Evolutionary conservation across 2,888 invertebrate genomes (phyloP).

Genomic region (Nezara viridula): DNA sequence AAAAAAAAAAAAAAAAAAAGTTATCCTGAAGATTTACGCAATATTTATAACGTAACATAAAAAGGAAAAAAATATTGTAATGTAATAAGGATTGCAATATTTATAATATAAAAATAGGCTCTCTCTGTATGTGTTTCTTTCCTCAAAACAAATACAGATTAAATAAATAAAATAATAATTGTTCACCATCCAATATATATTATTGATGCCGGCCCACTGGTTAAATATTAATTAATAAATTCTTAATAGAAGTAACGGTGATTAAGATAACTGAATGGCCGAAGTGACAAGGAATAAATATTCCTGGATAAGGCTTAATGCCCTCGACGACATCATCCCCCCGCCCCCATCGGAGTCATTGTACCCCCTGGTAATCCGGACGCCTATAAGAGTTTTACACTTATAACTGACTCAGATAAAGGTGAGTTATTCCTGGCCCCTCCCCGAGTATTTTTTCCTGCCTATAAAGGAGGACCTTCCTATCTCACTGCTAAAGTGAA

Average conservation of each 20-base stretch:
- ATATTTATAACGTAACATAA: too few species aligned
- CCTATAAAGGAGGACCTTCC: conserved; percentile 61
- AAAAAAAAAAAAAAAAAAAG: too few species aligned
- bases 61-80: too few species aligned
- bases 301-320: neutral
- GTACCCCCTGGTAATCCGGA: neutral
- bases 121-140: too few species aligned
- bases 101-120: too few species aligned
- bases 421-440: conserved; percentile 59
- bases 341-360: neutral
- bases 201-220: too few species aligned
- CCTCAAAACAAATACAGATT: too few species aligned
- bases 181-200: too few species aligned
- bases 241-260: neutral
- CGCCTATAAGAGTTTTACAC: conserved; percentile 61
- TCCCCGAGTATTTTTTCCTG: conserved; percentile 51
- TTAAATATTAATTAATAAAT: too few species aligned
- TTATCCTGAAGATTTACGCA: too few species aligned
- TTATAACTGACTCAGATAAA: conserved; percentile 62
- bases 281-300: neutral
- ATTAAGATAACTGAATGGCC: neutral
- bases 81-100: too few species aligned
- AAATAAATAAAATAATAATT: too few species aligned
- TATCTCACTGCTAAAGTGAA: conserved; percentile 63
- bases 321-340: neutral